These are phyloP conservation scores for Argyrosomus japonicus DNA, from an alignment of 2,113 vertebrate genomes.

Conservation along the genomic window DNA sequence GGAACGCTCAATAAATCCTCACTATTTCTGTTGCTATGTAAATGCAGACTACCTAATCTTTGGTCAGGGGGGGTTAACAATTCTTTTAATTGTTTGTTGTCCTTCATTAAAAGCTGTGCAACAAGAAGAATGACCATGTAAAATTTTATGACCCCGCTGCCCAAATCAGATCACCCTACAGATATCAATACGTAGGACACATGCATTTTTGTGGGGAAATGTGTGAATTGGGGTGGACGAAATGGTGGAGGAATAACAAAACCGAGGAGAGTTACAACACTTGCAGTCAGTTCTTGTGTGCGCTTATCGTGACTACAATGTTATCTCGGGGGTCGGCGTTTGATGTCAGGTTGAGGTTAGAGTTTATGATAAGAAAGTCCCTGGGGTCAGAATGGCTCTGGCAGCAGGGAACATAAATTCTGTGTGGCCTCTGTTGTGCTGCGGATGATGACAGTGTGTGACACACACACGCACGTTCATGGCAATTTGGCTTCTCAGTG, in stretches of 20 bases:
- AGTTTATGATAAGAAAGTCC: conserved; percentile 87
- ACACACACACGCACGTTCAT: conserved; percentile 56
- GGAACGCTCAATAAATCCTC: conserved; percentile 67
- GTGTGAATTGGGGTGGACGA: background rate
- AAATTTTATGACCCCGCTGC: background rate
- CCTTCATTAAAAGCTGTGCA: conserved; percentile 42
- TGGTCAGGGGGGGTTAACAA: conserved; percentile 23
- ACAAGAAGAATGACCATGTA: background rate
- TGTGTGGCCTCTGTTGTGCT: conserved; percentile 74
- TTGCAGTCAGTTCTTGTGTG: conserved; percentile 47
- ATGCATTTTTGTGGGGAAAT: conserved; percentile 2
- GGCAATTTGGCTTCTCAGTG: conserved; percentile 82
- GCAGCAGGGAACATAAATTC: conserved; percentile 82
- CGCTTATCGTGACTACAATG: conserved; percentile 75
- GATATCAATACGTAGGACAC: background rate
- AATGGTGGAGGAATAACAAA: conserved; percentile 1
- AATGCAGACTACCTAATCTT: conserved; percentile 44
- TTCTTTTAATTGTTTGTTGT: conserved; percentile 53
- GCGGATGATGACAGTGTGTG: conserved; percentile 73
- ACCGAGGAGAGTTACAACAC: conserved; percentile 41
- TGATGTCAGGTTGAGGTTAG: conserved; percentile 83
- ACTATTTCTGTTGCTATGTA: conserved; percentile 62
- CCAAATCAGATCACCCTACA: background rate
- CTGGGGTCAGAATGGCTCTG: conserved; percentile 78
- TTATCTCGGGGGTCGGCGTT: conserved; percentile 77